Evolutionary conservation across 2,888 invertebrate species (phyloP), one percentile per base, ranked within the genome.

Genomic region (Clistopyga incitator): DNA sequence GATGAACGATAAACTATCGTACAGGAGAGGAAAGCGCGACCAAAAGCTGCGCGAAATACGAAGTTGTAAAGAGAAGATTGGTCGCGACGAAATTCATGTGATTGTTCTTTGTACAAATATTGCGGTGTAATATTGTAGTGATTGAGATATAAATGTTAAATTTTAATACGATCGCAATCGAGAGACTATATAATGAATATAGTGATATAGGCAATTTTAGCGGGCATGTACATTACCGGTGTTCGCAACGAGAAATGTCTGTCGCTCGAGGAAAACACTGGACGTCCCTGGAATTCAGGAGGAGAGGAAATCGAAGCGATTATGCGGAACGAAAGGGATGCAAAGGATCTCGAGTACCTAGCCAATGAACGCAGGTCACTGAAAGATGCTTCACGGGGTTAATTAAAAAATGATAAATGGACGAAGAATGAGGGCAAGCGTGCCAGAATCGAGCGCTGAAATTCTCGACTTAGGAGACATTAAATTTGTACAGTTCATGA

Each of bases 91-190:
- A 92, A 92, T 93, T 92, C 92, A 94, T 95, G 95, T 95, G 95
- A 95, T 95, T 95, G 94, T 94, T 95, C 94, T 94, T 94, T 95
- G 95, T 95, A 95, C 95, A 95, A 95, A 94, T 94, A 91, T 92
- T 91, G 92, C 91, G 92, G 91, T 93, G 93, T 93, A 93, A 92
- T 92, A 92, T 93, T 93, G 93, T 93, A 93, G 93, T 92, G 92
- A 93, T 92, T 91, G 92, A 92, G 89, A 92, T 92, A 93, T 92
- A 91, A 93, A 93, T 93, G 93, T 93, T 93, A 92, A 93, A 93
- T 93, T 93, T 93, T 93, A 93, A 93, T 93, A 93, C 92, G 90
- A 91, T 93, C 91, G 92, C 93, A 92, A 92, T 91, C 90, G 91
- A 92, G 85, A 85, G 91, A 92, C 91, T 90, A 90, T 92, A 86